Evolutionary conservation across 2,797 vertebrate species (phyloP).

Genomic region (Phyllotis vaccarum): DNA sequence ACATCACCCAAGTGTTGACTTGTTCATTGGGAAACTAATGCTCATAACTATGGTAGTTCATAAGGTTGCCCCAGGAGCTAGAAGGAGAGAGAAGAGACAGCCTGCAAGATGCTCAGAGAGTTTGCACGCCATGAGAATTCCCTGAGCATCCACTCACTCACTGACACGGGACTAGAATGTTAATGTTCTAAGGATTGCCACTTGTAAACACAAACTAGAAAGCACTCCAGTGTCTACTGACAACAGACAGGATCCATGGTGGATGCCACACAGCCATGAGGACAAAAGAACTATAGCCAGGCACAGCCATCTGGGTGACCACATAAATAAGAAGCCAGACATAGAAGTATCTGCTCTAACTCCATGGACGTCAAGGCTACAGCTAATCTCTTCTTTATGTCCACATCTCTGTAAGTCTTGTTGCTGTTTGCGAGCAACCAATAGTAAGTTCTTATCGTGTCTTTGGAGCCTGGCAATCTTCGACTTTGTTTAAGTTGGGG

Average conservation of each 20-base stretch:
- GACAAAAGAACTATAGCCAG: neutral
- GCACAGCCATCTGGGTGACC: no score
- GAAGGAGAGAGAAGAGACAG: neutral
- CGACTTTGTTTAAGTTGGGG: neutral
- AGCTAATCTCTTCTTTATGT: neutral
- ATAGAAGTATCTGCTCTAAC: fast-evolving
- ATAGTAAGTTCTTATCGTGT: neutral
- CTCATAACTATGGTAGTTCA: neutral
- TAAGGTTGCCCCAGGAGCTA: neutral
- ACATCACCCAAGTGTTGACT: neutral
- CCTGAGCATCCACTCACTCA: neutral
- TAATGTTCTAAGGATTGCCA: fast-evolving
- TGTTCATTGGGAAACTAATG: neutral
- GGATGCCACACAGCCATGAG: fast-evolving
- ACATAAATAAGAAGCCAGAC: neutral
- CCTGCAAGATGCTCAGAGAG: neutral
- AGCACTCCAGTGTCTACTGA: fast-evolving
- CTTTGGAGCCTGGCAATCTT: neutral
- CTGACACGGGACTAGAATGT: fast-evolving
- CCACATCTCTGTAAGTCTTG: neutral
- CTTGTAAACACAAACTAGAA: neutral
- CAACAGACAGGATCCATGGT: neutral
- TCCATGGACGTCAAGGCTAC: neutral
- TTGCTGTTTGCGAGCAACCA: neutral
- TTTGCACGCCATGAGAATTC: neutral